Conservation (phyloP, 2,888 invertebrate species). For the Aproaerema taeniolella region DNA sequence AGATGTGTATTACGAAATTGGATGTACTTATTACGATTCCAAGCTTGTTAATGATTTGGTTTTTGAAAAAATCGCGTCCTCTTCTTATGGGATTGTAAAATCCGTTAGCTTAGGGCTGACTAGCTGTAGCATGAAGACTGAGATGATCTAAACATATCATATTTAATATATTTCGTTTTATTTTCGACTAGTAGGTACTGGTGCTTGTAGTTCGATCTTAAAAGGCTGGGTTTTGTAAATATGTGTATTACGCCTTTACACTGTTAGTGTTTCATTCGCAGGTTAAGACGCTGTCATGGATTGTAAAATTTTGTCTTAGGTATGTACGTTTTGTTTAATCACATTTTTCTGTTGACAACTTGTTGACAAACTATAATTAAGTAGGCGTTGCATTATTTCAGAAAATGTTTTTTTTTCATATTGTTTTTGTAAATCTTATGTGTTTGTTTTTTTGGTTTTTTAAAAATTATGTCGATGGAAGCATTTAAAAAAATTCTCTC, state of each 20-base stretch:
- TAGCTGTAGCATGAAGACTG: constrained; percentile 76
- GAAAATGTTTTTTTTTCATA: not conserved
- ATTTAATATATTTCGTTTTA: constrained; percentile 65
- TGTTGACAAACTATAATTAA: not conserved
- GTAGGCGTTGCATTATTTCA: no score
- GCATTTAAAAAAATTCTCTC: not conserved
- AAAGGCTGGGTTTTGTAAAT: constrained; percentile 76
- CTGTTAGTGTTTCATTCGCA: constrained; percentile 46
- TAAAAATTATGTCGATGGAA: not conserved
- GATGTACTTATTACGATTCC: constrained; percentile 56
- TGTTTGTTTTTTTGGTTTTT: not conserved
- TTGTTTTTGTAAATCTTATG: not conserved
- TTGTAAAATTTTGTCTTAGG: not conserved
- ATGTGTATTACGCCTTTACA: constrained; percentile 69
- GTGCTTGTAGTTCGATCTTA: constrained; percentile 76
- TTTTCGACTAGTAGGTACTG: constrained; percentile 75
- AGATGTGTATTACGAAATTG: constrained; percentile 71
- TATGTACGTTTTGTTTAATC: not conserved
- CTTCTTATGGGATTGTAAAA: constrained; percentile 72
- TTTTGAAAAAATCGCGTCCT: constrained; percentile 74
- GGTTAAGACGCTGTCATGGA: constrained; percentile 29
- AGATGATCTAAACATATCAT: constrained; percentile 74
- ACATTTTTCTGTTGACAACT: not conserved
- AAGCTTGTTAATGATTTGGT: constrained; percentile 67
- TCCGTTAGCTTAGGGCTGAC: constrained; percentile 74